Conservation (phyloP, 2,797 vertebrate genomes). For the Malurus splendens region DNA sequence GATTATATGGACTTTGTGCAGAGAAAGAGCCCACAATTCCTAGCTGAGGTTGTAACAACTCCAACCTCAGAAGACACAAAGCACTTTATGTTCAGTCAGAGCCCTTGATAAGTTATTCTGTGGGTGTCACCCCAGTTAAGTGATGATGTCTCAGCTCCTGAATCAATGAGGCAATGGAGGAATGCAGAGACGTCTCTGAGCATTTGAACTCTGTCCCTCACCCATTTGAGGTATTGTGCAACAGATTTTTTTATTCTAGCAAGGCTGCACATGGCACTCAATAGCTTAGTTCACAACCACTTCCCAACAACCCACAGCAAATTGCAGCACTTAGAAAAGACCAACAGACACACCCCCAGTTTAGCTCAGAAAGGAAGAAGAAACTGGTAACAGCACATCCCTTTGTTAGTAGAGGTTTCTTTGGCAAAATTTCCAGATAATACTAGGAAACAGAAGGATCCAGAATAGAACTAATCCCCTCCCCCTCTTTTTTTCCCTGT, state of each 20-base stretch:
- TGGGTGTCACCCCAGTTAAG: background rate
- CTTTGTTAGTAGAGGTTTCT: background rate
- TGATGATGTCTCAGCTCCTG: background rate
- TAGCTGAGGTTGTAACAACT: background rate
- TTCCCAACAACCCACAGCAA: background rate
- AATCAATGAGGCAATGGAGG: background rate
- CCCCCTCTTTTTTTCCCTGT: background rate
- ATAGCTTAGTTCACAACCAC: background rate
- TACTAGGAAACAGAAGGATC: background rate
- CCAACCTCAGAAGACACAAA: background rate
- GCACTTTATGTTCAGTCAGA: background rate
- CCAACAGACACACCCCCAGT: background rate
- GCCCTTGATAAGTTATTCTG: background rate
- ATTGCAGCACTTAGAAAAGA: background rate
- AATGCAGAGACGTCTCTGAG: background rate
- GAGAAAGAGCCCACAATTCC: background rate
- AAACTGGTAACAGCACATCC: background rate
- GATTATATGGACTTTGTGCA: background rate
- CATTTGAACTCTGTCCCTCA: background rate
- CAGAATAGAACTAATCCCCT: background rate
- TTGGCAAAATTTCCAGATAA: background rate
- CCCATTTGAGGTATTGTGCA: background rate
- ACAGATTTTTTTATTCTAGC: background rate
- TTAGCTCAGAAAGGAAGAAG: background rate
- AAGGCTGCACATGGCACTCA: background rate